Base-by-base conservation (phyloP, 2,888 invertebrate species). In the Oeneis ivallda region DNA sequence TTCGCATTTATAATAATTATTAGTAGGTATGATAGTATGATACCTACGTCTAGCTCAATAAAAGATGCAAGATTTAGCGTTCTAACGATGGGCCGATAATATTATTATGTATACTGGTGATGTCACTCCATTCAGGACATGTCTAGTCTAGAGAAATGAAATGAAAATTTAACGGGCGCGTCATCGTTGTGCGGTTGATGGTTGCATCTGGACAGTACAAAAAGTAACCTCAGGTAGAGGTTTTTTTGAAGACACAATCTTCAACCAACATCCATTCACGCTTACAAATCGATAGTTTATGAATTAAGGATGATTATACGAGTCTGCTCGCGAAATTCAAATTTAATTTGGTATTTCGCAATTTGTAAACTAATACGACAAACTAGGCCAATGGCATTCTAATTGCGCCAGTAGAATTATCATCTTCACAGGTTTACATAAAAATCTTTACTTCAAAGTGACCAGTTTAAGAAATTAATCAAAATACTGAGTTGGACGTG, bases 221-320 rank as follows among this genome's bases (percentile, higher is more conserved):
- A 81, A 79, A 80, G 77, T 76, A 74, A 70, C 64, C 78, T 73
- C 88, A 87, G 88, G 88, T 88, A 87, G 81, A 82, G 71, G 37
- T 71, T 76, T 80, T 80, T 64, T 83, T 77, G 72, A 74, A 66
- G 70, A 60, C 19, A 72, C 70, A 72, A 64, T 71, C 72, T 75
- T 72, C 74, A 79, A 78, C 69, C 67, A 68, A 68, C 72, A 75
- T 76, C 78, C 81, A 84, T 85, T 85, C 82, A 84, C 52, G 39
- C 52, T 65, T 19, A 39, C 45, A 13, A 60, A 60, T 74, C 74
- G 71, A 68, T 71, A 17, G 26, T 63, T 58, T 62, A 17, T 67
- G 64, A 62, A 67, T 64, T 67, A 64, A 67, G 39, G n/a, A n/a
- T n/a, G n/a, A n/a, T n/a, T n/a, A n/a, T n/a, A n/a, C n/a, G n/a